Percentiles rank a stretch among this genome's conserved stretches.
phyloP scores from a whole-genome alignment of 2,113 vertebrate species.

The Takifugu bimaculatus region DNA sequence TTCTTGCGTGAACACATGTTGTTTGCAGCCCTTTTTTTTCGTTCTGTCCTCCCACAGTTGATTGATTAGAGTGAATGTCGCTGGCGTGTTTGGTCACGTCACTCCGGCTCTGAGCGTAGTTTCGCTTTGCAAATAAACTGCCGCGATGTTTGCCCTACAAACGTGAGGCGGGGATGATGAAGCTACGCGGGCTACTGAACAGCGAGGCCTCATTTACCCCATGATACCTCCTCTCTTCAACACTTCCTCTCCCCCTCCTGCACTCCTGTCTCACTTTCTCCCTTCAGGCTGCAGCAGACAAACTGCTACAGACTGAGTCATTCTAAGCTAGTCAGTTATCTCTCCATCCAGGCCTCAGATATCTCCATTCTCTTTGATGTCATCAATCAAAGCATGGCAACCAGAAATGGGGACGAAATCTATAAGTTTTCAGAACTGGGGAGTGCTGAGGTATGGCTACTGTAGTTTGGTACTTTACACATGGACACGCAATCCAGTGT shows the following conservation, averaged over 20 bases:
- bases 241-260: slow-evolving; percentile 24
- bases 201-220: slow-evolving; percentile 47
- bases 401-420: slow-evolving; percentile 32
- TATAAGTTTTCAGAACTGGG: slow-evolving; percentile 61
- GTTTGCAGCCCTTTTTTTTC: slow-evolving; percentile 18
- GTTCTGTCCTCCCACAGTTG: slow-evolving; percentile 43
- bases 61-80: slow-evolving; percentile 57
- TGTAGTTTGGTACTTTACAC: slow-evolving; percentile 13
- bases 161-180: slow-evolving; percentile 51
- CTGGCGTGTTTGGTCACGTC: slow-evolving; percentile 53
- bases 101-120: slow-evolving; percentile 37
- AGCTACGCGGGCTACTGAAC: slow-evolving; percentile 42
- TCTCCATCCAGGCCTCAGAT: slow-evolving; percentile 65
- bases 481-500: slow-evolving; percentile 42
- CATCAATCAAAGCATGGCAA: slow-evolving; percentile 62
- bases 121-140: slow-evolving; percentile 51
- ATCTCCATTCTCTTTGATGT: slow-evolving; percentile 64
- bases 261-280: slow-evolving; percentile 37
- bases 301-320: slow-evolving; percentile 63
- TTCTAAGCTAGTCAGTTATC: slow-evolving; percentile 68
- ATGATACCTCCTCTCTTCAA: slow-evolving; percentile 45
- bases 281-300: slow-evolving; percentile 56
- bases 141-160: slow-evolving; percentile 48
- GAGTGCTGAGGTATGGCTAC: slow-evolving; percentile 40
- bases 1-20: slow-evolving; percentile 14